Base-by-base conservation (phyloP, 2,888 invertebrate species). In the Selenia dentaria region DNA sequence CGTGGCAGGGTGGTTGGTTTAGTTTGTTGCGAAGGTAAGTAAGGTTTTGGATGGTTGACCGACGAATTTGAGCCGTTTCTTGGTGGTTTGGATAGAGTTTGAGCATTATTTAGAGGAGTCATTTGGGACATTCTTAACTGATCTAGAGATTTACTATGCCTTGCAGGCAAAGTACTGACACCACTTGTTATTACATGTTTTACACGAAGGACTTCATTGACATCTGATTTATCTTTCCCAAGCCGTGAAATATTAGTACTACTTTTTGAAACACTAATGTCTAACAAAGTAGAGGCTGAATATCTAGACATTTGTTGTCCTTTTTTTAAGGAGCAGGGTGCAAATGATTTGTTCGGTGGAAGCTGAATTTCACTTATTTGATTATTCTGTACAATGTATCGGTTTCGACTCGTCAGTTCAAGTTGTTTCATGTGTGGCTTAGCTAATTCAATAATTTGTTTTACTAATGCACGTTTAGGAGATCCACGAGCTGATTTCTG, bases 131-230 rank as follows among this genome's bases (percentile, higher is more conserved):
- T 89, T 60, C 94, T 93, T 32, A 96, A 79, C 62, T 96, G 96
- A 77, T 96, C 96, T 54, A 96, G 79, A 1, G 96, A 96, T 74
- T 96, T 96, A 75, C 96, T 96, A 68, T 96, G 96, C 42, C 96
- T 90, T 0, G 95, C 93, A 0, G 94, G 94, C 29, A 94, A 70
- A 0, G 92, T 92, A 28, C 88, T 92, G 6, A 91, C 86, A 20
- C 91, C 91, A 51, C 85, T 88, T 6, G 78, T 80, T 25, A 88
- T 80, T 74, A 83, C 83, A 61, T 81, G 83, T 68, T 85, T 85
- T 51, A 82, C 82, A 25, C 69, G 74, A 43, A 83, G 75, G 1
- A 71, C 74, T 67, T 84, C 83, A 45, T 74, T 80, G 12, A 66
- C 62, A 54, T 84, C 74, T 20, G 59, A 60, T 59, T 75, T 79